Base-by-base conservation (phyloP, 2,113 vertebrate genomes). In the Pleuronectes platessa region DNA sequence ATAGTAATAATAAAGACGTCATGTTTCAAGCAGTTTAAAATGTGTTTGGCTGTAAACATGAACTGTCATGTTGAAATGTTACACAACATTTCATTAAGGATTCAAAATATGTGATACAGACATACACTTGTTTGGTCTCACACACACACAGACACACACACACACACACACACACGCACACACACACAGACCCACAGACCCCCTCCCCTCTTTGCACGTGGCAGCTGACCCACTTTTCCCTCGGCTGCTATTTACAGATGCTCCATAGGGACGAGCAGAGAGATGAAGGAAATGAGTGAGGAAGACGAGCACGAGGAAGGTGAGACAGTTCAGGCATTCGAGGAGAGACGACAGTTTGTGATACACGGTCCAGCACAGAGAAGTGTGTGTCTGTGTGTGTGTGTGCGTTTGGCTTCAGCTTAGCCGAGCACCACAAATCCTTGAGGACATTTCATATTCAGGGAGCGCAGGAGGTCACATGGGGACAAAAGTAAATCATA, bases 221-320 rank as follows among this genome's bases (percentile, higher is more conserved):
- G 86, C 78, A 79, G 84, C 84, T 94, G 93, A 93, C 94, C 93
- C 92, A 94, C 70, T 93, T 94, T 87, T 92, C 86, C 84, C 82
- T 68, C 51, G 67, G 87, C 87, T 93, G 89, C 93, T 95, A 95
- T 95, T 94, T 94, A 90, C 87, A 94, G 94, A 83, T 15, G 56
- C 80, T 92, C 92, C 85, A 78, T 59, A 56, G 92, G 91, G 93
- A 94, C 61, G 63, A 76, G 78, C 68, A 81, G 77, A 85, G 63
- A 72, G 81, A 89, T 59, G 63, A 65, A 87, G 83, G 63, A 82
- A 85, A 79, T 75, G 47, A 90, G 84, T 45, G 68, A 85, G 74
- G 76, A 85, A 72, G 72, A 83, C 70, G 40, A 61, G 74, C 67
- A 84, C 68, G 31, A 68, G 63, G 74, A 81, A 85, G 78, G 79